Evolutionary conservation across 2,888 invertebrate species (phyloP), one percentile per base, ranked within the genome.

Genomic region (Nasonia oneida): DNA sequence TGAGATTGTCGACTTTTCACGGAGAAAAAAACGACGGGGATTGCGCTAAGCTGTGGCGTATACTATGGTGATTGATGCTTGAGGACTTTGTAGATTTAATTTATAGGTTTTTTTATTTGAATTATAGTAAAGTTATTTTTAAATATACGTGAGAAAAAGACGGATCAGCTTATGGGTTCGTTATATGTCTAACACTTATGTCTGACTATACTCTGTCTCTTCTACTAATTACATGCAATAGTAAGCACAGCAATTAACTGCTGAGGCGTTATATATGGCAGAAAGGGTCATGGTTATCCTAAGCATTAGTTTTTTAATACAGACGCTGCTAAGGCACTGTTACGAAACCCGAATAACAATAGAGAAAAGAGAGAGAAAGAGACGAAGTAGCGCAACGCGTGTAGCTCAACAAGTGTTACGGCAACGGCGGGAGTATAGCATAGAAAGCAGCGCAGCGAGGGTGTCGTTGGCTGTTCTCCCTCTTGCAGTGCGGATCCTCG

Each of bases 321-420:
- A 47, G 47, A 14, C 47, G 8, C 8, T 12, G 47, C 8, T n/a
- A 5, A 8, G 47, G 4, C 42, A 18, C 37, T 37, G 37, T 37
- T 37, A 37, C 37, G 42, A 42, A 14, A n/a, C 3, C 10, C 1
- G 73, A 1, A 12, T 12, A 18, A 47, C 37, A 37, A 39, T 29
- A 57, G 4, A 8, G 42, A 42, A 50, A 5, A 3, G 71, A 78
- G 70, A 64, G 42, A 71, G 6, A 6, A 61, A 78, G 37, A 73
- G 57, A 61, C 29, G 57, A 78, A 84, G 88, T 88, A 85, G 83
- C 86, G 89, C 83, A 33, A 57, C 18, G 29, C 42, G 78, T 53
- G 39, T 10, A 78, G 18, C 89, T 91, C 92, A 92, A 92, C 92
- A 91, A 92, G 92, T 92, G 91, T 91, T 90, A 87, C 87, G 85